Percentiles rank a stretch among this genome's conserved stretches.
Conservation (phyloP, 2,797 vertebrate genomes). For the Acropternis orthonyx region DNA sequence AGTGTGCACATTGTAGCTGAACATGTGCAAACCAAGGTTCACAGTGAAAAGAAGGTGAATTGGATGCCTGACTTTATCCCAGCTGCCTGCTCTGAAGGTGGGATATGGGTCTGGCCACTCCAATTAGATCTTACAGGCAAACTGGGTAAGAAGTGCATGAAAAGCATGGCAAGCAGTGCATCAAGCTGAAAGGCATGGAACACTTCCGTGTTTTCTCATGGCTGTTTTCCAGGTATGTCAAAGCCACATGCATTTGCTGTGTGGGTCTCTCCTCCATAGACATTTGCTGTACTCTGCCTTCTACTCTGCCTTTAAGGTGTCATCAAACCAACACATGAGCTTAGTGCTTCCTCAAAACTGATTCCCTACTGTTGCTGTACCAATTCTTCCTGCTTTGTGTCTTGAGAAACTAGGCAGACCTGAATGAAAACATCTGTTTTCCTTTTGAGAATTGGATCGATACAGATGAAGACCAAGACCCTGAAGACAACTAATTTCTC, state of each 20-base stretch:
- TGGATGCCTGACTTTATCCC: not conserved
- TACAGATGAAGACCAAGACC: not conserved
- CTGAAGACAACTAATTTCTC: not conserved
- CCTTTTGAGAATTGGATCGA: not conserved
- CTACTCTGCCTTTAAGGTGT: not conserved
- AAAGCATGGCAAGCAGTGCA: not conserved
- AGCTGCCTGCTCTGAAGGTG: not conserved
- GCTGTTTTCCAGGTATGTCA: not conserved
- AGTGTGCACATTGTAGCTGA: not conserved
- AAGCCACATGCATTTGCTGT: not conserved
- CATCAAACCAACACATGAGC: not conserved
- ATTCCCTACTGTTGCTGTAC: not conserved
- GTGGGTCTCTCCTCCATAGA: not conserved
- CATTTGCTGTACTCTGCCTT: not conserved
- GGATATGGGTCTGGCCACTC: not conserved
- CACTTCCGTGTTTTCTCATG: not conserved
- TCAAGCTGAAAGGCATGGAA: not conserved
- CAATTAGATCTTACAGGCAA: not conserved
- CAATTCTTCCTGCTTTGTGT: not conserved
- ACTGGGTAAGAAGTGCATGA: not conserved
- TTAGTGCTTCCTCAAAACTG: not conserved
- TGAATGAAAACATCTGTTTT: not conserved
- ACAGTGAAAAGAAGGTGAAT: not conserved
- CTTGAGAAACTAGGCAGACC: not conserved
- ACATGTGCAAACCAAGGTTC: not conserved